Evolutionary conservation across 2,797 vertebrate genomes (phyloP).

Genomic region (Pseudopleuronectes americanus): DNA sequence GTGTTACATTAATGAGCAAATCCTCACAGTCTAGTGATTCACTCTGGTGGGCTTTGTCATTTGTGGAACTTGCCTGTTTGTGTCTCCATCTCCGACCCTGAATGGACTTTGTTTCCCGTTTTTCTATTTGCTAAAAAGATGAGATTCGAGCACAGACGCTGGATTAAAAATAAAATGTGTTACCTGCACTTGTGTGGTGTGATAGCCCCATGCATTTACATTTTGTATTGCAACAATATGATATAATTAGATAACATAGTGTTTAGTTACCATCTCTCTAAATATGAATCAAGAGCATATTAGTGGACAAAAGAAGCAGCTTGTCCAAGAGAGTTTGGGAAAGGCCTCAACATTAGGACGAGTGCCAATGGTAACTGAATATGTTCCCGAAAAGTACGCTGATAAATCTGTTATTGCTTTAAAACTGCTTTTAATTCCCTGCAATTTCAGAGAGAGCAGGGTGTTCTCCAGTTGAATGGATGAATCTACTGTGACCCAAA

Average conservation of each 20-base stretch:
- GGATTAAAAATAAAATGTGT: conserved; percentile 1
- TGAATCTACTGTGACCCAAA: conserved; percentile 36
- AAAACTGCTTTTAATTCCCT: conserved; percentile 18
- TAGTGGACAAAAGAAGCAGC: conserved; percentile 61
- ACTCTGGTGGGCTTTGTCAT: conserved; percentile 47
- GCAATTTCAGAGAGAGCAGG: conserved; percentile 31
- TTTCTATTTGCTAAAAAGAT: conserved; percentile 33
- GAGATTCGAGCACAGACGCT: conserved; percentile 4
- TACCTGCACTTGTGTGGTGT: not conserved
- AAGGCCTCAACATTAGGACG: conserved; percentile 56
- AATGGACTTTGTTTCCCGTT: conserved; percentile 49
- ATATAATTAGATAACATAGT: not conserved
- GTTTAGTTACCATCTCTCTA: conserved; percentile 45
- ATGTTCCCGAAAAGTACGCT: conserved; percentile 6
- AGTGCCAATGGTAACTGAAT: conserved; percentile 32
- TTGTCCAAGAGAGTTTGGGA: conserved; percentile 52
- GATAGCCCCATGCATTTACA: not conserved
- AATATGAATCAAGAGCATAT: conserved; percentile 61
- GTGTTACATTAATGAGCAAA: conserved; percentile 57
- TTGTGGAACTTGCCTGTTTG: conserved; percentile 47
- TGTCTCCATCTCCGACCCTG: conserved; percentile 51
- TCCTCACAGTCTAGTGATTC: conserved; percentile 71
- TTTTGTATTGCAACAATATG: not conserved
- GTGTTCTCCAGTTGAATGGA: conserved; percentile 33
- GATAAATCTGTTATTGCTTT: conserved; percentile 28